Base-by-base conservation (phyloP, 2,888 invertebrate species). In the Meteorus colon region DNA sequence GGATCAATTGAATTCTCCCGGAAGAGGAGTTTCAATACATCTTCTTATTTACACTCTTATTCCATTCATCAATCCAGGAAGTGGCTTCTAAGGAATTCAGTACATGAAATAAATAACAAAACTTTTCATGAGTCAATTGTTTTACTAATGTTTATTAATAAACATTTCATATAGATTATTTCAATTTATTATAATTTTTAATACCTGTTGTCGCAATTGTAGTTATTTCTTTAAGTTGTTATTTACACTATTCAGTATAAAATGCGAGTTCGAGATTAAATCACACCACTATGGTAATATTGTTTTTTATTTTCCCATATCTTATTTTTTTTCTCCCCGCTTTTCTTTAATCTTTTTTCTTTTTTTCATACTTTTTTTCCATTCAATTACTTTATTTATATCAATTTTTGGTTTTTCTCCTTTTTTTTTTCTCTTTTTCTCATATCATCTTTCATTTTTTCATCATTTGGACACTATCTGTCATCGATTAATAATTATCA, bases 171-270 rank as follows among this genome's bases (percentile, higher is more conserved):
- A 85, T 87, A 86, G 85, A 86, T 87, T 86, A 87, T 83, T 86
- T 87, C 85, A 87, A 85, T 86, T 87, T 80, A 86, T 85, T 84
- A 86, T 87, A 86, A 87, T 81, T 81, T 86, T 86, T 85, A 86
- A 87, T 87, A 87, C 85, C 84, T 86, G 84, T 85, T 81, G 84
- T 84, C 83, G 83, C 83, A 84, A 85, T 86, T 83, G 85, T 84
- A 84, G 84, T 86, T 87, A 83, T 67, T 74, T 60, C 71, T 71
- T 76, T 51, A 76, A 76, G 86, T 87, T 84, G 85, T 86, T 87
- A 88, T 89, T 86, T 89, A 89, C 89, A 89, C 87, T 89, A 88
- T 86, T 87, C 86, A 84, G 88, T 89, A 89, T 88, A 89, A 89
- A 89, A 89, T 88, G 88, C 86, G 88, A 88, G 86, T 88, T 87